Conservation (phyloP, 2,797 vertebrate species). For the Ciconia nigra region DNA sequence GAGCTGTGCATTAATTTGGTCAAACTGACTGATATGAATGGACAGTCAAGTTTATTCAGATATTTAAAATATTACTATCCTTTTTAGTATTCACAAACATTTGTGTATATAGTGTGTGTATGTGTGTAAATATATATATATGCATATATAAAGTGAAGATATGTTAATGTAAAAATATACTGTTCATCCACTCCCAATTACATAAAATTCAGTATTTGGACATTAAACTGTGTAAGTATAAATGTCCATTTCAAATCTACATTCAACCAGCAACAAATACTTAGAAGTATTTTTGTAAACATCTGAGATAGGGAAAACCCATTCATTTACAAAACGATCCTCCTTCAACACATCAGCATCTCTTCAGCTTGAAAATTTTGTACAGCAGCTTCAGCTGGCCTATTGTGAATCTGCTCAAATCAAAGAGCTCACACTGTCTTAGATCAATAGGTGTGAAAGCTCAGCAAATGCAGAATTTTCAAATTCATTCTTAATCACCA, state of each 20-base stretch:
- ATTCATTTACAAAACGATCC: slow-evolving; percentile 58
- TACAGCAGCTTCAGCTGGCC: slow-evolving; percentile 32
- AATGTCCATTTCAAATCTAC: slow-evolving; percentile 74
- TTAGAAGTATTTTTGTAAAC: slow-evolving; percentile 77
- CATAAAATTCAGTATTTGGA: slow-evolving; percentile 64
- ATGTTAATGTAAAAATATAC: slow-evolving; percentile 76
- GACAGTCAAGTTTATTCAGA: slow-evolving; percentile 69
- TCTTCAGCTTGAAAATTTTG: slow-evolving; percentile 48
- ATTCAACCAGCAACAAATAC: slow-evolving; percentile 76
- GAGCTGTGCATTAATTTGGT: slow-evolving; percentile 70
- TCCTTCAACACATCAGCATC: slow-evolving; percentile 48
- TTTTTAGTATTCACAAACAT: slow-evolving; percentile 76
- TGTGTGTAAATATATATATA: slow-evolving; percentile 70
- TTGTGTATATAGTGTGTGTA: slow-evolving; percentile 49
- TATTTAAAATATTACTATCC: slow-evolving; percentile 74
- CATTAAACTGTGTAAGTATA: slow-evolving; percentile 56
- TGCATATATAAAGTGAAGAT: slow-evolving; percentile 71
- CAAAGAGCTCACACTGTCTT: slow-evolving; percentile 36
- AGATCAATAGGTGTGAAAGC: slow-evolving; percentile 45
- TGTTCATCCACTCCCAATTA: slow-evolving; percentile 68
- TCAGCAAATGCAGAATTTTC: slow-evolving; percentile 60
- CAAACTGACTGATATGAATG: slow-evolving; percentile 66
- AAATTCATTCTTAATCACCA: slow-evolving; percentile 42
- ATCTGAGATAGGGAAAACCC: slow-evolving; percentile 62
- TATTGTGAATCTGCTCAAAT: slow-evolving; percentile 48